Evolutionary conservation across 2,797 vertebrate genomes (phyloP).

Genomic region (Sciaenops ocellatus): DNA sequence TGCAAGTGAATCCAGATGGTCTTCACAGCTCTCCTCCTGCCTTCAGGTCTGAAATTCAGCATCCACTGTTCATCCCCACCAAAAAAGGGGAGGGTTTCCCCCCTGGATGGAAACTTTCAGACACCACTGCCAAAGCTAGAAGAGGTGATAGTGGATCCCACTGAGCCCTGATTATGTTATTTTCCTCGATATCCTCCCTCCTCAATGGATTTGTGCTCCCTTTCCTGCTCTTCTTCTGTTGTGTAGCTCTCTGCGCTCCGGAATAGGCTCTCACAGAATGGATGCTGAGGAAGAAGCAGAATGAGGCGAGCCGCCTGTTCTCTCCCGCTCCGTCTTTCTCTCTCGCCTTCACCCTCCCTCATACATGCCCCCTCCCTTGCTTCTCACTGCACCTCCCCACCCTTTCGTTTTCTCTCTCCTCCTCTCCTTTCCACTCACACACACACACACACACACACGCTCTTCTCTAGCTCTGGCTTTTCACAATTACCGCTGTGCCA

Average conservation of each 20-base stretch:
- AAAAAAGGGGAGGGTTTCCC: slow-evolving; percentile 60
- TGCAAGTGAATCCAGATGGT: slow-evolving; percentile 71
- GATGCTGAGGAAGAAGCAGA: slow-evolving; percentile 81
- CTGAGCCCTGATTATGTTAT: slow-evolving; percentile 49
- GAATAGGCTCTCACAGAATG: slow-evolving; percentile 72
- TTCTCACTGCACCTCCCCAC: slow-evolving; percentile 73
- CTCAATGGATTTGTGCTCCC: slow-evolving; percentile 53
- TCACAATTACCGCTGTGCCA: slow-evolving; percentile 82
- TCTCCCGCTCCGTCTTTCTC: slow-evolving; percentile 57
- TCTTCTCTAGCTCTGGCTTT: slow-evolving; percentile 70
- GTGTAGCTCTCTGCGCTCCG: slow-evolving; percentile 64
- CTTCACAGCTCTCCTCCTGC: slow-evolving; percentile 62
- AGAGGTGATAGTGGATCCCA: slow-evolving; percentile 42
- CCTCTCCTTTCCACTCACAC: slow-evolving; percentile 59
- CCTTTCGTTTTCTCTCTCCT: slow-evolving; percentile 72
- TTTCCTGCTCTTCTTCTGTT: slow-evolving; percentile 61
- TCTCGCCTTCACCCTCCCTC: slow-evolving; percentile 56
- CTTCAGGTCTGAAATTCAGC: slow-evolving; percentile 73
- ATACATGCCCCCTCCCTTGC: slow-evolving; percentile 60
- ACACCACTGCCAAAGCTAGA: slow-evolving; percentile 61
- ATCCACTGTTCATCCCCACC: slow-evolving; percentile 69
- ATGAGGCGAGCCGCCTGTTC: slow-evolving; percentile 72
- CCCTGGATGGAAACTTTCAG: slow-evolving; percentile 80
- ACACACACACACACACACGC: slow-evolving; percentile 48
- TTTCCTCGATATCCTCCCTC: slow-evolving; percentile 71